phyloP scores from a whole-genome alignment of 2,888 invertebrate species.

The Cheilosia vulpina region DNA sequence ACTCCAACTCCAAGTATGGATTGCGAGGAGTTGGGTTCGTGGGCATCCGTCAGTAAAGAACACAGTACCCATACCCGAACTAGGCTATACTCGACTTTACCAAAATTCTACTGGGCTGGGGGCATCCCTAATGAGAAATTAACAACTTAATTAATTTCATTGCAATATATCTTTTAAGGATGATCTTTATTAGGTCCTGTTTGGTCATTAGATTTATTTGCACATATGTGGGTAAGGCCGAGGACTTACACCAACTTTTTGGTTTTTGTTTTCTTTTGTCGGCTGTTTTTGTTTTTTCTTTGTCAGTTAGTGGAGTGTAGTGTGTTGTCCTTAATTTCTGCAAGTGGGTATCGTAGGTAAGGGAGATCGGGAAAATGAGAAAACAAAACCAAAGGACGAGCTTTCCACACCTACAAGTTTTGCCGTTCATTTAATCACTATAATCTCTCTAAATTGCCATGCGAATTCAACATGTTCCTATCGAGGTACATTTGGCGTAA shows the following conservation, averaged over 20 bases:
- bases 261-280: constrained; percentile 1
- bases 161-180: constrained; percentile 81
- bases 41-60: background rate
- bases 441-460: constrained; percentile 43
- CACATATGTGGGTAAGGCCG: constrained; percentile 2
- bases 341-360: background rate
- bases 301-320: background rate
- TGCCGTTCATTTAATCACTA: constrained; percentile 51
- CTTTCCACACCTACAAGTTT: constrained; percentile 56
- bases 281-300: constrained; percentile 25
- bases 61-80: constrained; percentile 9
- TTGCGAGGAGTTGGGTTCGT: constrained; percentile 18
- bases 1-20: background rate
- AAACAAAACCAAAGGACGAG: constrained; percentile 31
- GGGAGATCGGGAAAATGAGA: background rate
- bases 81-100: constrained; percentile 34
- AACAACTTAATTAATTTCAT: constrained; percentile 83
- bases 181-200: constrained; percentile 73
- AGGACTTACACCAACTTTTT: constrained; percentile 25
- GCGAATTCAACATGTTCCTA: constrained; percentile 41
- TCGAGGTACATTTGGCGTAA: background rate
- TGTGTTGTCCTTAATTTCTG: constrained; percentile 13
- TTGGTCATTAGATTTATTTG: constrained; percentile 73
- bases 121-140: constrained; percentile 81
- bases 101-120: constrained; percentile 31